Conservation (phyloP, 2,888 invertebrate species). For the Drosophila longiperda region DNA sequence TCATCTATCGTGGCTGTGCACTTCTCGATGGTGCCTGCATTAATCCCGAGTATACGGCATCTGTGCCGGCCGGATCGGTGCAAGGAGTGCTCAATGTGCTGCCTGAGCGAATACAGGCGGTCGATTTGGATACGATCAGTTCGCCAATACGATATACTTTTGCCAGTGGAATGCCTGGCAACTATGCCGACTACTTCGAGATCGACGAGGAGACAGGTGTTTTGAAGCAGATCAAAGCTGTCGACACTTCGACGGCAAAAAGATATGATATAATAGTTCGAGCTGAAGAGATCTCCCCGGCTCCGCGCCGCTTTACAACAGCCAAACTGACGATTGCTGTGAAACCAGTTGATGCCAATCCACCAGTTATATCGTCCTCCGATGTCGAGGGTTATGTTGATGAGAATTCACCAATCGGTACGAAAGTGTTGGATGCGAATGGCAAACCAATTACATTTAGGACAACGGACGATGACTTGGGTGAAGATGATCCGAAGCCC, state of each 20-base stretch:
- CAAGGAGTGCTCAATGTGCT: slow-evolving; percentile 93
- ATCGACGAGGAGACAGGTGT: slow-evolving; percentile 93
- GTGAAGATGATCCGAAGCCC: slow-evolving; percentile 92
- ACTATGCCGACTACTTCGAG: slow-evolving; percentile 92
- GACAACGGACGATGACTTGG: slow-evolving; percentile 94
- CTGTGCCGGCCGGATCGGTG: slow-evolving; percentile 91
- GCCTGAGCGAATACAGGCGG: slow-evolving; percentile 95
- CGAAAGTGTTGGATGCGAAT: slow-evolving; percentile 89
- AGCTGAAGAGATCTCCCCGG: slow-evolving; percentile 94
- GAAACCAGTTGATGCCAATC: slow-evolving; percentile 94
- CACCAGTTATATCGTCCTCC: slow-evolving; percentile 91
- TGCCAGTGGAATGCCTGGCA: slow-evolving; percentile 91
- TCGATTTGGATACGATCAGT: slow-evolving; percentile 95
- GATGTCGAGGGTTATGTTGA: slow-evolving; percentile 91
- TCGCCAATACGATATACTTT: slow-evolving; percentile 93
- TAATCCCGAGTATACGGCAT: slow-evolving; percentile 93
- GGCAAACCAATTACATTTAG: slow-evolving; percentile 89
- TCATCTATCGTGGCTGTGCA: slow-evolving; percentile 94
- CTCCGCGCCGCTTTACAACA: slow-evolving; percentile 91
- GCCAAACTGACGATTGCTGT: slow-evolving; percentile 93
- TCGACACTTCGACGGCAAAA: slow-evolving; percentile 92
- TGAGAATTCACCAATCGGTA: slow-evolving; percentile 94
- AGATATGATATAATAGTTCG: slow-evolving; percentile 93
- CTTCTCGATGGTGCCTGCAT: slow-evolving; percentile 93
- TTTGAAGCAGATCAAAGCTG: slow-evolving; percentile 91